phyloP scores from a whole-genome alignment of 2,113 vertebrate genomes.

The Cairina moschata region DNA sequence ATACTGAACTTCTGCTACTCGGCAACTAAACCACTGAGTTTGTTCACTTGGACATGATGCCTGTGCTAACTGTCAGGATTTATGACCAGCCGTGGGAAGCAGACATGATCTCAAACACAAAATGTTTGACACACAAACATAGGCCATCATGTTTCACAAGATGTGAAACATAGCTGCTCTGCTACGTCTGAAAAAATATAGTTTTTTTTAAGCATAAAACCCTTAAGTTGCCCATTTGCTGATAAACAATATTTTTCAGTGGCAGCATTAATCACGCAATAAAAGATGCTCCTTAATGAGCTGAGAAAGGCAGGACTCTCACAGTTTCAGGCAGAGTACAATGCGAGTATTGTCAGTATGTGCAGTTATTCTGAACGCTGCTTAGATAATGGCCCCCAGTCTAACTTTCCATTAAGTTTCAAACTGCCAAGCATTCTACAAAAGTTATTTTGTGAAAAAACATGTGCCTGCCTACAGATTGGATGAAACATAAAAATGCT shows the following conservation, averaged over 20 bases:
- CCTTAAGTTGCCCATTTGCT: not conserved
- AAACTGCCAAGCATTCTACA: conserved; percentile 3
- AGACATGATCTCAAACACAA: not conserved
- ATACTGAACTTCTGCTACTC: conserved; percentile 16
- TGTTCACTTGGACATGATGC: not conserved
- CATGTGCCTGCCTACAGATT: not conserved
- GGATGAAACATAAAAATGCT: conserved; percentile 13
- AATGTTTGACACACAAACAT: not conserved
- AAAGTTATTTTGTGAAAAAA: conserved; percentile 46
- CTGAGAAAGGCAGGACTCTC: not conserved
- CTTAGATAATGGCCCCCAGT: not conserved
- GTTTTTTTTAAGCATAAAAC: not conserved
- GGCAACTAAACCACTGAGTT: not conserved
- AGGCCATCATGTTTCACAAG: not conserved
- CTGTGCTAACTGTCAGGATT: not conserved
- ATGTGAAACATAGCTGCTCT: not conserved
- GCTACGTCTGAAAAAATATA: not conserved
- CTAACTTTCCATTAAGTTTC: conserved; percentile 14
- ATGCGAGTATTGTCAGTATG: not conserved
- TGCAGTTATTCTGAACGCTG: not conserved
- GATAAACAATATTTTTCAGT: not conserved
- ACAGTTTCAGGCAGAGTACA: not conserved
- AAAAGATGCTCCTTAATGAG: not conserved
- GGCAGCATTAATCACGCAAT: not conserved
- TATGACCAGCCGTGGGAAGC: not conserved